These are phyloP conservation scores for Manis pentadactyla DNA, from an alignment of 2,797 vertebrate genomes.

Conservation along the genomic window DNA sequence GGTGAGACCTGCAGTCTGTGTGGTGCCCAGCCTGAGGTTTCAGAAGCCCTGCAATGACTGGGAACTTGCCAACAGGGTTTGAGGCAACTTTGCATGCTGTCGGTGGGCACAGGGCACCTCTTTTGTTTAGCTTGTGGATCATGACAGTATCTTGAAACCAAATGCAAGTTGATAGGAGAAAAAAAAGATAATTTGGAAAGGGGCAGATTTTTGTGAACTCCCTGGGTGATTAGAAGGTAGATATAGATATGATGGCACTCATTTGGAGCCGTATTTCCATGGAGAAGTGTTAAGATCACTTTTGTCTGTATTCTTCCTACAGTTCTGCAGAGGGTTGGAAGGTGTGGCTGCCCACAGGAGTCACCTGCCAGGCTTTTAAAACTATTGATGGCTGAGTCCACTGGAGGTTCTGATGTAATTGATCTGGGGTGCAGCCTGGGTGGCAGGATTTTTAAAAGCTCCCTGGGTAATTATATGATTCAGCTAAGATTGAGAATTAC, in stretches of 20 bases:
- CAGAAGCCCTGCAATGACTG: not conserved
- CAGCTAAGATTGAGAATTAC: not conserved
- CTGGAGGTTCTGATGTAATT: not conserved
- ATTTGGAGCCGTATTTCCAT: not conserved
- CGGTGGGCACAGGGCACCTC: not conserved
- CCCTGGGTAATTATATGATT: not conserved
- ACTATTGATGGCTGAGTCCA: not conserved
- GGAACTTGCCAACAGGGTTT: not conserved
- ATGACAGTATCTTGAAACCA: slow-evolving; percentile 1
- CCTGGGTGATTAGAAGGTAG: not conserved
- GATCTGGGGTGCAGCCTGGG: not conserved
- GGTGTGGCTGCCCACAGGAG: not conserved
- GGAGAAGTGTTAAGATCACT: not conserved
- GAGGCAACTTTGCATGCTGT: not conserved
- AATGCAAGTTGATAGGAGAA: not conserved
- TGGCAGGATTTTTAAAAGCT: not conserved
- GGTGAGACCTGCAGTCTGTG: not conserved
- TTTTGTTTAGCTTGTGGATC: not conserved
- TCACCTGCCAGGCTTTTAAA: not conserved
- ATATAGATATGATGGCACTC: not conserved
- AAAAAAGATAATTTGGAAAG: not conserved
- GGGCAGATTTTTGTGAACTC: not conserved
- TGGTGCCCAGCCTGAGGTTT: not conserved
- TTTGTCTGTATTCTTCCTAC: not conserved
- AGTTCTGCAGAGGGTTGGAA: not conserved